phyloP scores from a whole-genome alignment of 2,888 invertebrate species.

The Conomelus anceps region DNA sequence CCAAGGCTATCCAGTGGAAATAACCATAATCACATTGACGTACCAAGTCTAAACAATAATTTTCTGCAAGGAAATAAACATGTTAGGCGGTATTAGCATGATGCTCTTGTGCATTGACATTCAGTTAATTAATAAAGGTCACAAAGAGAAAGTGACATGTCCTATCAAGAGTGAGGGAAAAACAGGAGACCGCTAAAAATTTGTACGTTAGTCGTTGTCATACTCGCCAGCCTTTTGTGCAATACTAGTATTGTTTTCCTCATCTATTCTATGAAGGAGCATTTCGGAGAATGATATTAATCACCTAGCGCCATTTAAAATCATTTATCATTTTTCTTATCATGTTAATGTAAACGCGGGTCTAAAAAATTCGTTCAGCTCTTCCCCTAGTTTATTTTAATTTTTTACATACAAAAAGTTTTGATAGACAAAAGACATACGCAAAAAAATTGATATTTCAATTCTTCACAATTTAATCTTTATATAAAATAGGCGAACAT shows the following conservation, averaged over 20 bases:
- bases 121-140: not conserved
- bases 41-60: not conserved
- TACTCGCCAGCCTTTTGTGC: not conserved
- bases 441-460: no score
- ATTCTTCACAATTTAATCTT: no score
- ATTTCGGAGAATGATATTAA: not conserved
- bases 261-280: not conserved
- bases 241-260: not conserved
- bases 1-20: not conserved
- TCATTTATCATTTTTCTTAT: not conserved
- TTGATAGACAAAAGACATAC: no score
- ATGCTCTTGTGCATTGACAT: not conserved
- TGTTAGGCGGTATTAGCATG: not conserved
- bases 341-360: not conserved
- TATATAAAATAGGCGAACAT: no score
- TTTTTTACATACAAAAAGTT: no score
- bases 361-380: not conserved
- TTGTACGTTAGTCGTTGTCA: no score
- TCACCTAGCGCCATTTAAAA: not conserved
- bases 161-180: not conserved
- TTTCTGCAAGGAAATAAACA: not conserved
- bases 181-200: not conserved
- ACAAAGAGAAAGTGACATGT: not conserved
- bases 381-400: not conserved
- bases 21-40: not conserved